Conservation (phyloP, 1,140 invertebrate species). For the Trissolcus basalis region DNA sequence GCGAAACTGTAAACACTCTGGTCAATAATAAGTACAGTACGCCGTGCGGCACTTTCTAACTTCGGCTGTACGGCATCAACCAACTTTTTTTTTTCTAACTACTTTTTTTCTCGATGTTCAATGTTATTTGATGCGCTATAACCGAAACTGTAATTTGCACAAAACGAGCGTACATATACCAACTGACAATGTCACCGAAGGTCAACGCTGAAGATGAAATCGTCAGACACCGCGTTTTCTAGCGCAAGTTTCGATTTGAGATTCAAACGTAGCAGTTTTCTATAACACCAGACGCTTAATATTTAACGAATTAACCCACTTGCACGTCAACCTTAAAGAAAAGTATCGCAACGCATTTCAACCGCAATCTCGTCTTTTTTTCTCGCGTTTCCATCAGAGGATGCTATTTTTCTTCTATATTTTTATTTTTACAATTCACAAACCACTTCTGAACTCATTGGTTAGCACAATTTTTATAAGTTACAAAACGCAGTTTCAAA, state of each 20-base stretch:
- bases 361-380: constrained; percentile 8
- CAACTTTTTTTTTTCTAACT: too few relatives aligned
- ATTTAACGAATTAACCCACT: constrained; percentile 30
- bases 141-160: too few relatives aligned
- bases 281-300: constrained; percentile 15
- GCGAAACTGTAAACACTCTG: constrained; percentile 33
- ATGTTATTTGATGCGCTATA: too few relatives aligned
- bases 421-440: background rate
- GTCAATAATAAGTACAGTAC: too few relatives aligned
- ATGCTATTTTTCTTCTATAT: background rate
- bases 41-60: too few relatives aligned
- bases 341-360: background rate
- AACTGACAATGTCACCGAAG: too few relatives aligned
- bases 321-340: constrained; percentile 7
- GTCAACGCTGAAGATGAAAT: too few relatives aligned
- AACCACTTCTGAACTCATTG: background rate
- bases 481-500: too few relatives aligned
- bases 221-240: background rate
- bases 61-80: too few relatives aligned
- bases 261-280: background rate
- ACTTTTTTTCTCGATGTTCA: too few relatives aligned
- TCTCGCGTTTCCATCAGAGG: constrained; percentile 1
- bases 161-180: too few relatives aligned
- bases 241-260: constrained; percentile 17
- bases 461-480: too few relatives aligned